Percentiles rank a stretch among this genome's conserved stretches.
phyloP scores from a whole-genome alignment of 2,113 vertebrate genomes.

The Chionomys nivalis region DNA sequence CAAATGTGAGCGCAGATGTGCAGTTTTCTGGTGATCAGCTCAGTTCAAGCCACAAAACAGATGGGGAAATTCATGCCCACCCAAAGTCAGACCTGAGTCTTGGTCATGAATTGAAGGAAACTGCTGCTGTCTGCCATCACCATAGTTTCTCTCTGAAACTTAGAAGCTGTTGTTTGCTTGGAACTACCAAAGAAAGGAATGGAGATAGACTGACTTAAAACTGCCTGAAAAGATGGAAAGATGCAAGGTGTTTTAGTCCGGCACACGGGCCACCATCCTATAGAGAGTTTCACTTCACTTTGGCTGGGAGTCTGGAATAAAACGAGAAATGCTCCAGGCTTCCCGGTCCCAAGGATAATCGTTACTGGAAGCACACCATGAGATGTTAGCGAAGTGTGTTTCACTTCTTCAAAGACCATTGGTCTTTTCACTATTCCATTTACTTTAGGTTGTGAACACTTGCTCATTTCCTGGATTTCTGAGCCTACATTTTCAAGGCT shows the following conservation, averaged over 20 bases:
- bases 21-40: not conserved
- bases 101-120: not conserved
- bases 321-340: not conserved
- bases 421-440: not conserved
- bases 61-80: not conserved
- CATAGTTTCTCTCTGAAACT: not conserved
- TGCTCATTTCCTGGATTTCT: not conserved
- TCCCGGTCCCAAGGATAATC: conserved; percentile 16
- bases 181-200: not conserved
- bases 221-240: conserved; percentile 29
- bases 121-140: not conserved
- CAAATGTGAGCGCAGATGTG: not conserved
- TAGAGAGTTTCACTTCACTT: not conserved
- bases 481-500: not conserved
- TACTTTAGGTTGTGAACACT: not conserved
- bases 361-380: conserved; percentile 66
- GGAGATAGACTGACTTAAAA: not conserved
- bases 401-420: not conserved
- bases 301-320: conserved; percentile 47
- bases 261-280: not conserved
- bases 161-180: conserved; percentile 30
- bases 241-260: not conserved
- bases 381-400: not conserved
- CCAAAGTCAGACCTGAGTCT: no score
- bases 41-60: not conserved